Percentiles rank a stretch among this genome's conserved stretches.
phyloP scores from a whole-genome alignment of 1,140 invertebrate species.

The Zaprionus camerounensis region DNA sequence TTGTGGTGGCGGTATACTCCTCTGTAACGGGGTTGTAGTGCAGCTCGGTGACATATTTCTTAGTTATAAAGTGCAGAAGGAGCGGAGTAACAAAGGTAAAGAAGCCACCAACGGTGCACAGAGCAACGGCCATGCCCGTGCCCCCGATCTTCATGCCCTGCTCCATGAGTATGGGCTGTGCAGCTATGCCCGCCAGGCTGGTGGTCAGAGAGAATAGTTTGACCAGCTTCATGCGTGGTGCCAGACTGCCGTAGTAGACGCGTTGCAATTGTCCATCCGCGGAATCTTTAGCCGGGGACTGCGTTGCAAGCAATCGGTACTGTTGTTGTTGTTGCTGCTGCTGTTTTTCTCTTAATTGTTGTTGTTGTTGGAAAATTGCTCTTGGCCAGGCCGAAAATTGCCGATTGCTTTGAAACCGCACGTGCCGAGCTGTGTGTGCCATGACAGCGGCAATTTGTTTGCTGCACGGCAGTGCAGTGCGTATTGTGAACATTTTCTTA shows the following conservation, averaged over 20 bases:
- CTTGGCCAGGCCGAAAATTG: constrained; percentile 24
- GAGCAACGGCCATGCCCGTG: constrained; percentile 86
- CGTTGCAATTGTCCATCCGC: constrained; percentile 51
- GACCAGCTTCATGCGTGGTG: constrained; percentile 88
- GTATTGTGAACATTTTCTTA: constrained; percentile 55
- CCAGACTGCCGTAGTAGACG: constrained; percentile 88
- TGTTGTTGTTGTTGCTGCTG: constrained; percentile 18
- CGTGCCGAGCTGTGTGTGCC: constrained; percentile 16
- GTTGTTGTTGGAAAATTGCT: constrained; percentile 16
- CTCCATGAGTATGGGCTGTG: constrained; percentile 90
- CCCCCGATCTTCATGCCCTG: constrained; percentile 86
- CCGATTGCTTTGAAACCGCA: constrained; percentile 15
- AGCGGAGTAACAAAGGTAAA: constrained; percentile 93
- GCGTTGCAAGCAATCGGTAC: constrained; percentile 30
- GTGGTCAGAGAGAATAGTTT: constrained; percentile 93
- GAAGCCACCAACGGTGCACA: constrained; percentile 89
- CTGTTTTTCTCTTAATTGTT: constrained; percentile 13
- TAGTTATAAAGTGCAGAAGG: constrained; percentile 92
- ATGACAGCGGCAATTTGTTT: constrained; percentile 33
- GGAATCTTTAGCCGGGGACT: constrained; percentile 24
- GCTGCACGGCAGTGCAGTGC: constrained; percentile 42
- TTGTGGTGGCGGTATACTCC: constrained; percentile 89
- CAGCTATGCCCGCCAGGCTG: constrained; percentile 88
- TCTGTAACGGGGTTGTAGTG: constrained; percentile 88
- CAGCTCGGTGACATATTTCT: constrained; percentile 93